A percentile compares a stretch with the other conserved stretches of the same genome.
Conservation (phyloP, 2,797 vertebrate genomes). For the Philypnodon macrostomus region DNA sequence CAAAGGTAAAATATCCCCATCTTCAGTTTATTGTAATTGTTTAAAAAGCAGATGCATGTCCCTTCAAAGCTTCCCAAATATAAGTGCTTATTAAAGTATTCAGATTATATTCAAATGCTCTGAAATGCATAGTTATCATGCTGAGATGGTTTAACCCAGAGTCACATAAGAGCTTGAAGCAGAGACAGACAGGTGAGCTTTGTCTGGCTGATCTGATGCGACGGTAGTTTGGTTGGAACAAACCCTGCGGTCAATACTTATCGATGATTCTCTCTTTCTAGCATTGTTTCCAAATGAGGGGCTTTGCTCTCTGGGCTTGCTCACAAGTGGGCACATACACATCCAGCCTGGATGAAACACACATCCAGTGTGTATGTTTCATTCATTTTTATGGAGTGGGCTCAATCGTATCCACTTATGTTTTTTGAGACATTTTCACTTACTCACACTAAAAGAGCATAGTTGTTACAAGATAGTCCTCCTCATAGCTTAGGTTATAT, state of each 20-base stretch:
- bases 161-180: no score
- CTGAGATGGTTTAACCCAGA: slow-evolving; percentile 2
- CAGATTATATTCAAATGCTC: slow-evolving; percentile 37
- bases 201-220: slow-evolving; percentile 42
- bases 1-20: no score
- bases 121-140: slow-evolving; percentile 30
- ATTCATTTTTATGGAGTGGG: neutral
- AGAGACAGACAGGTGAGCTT: slow-evolving; percentile 32
- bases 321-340: slow-evolving; percentile 12
- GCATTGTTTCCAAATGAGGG: slow-evolving; percentile 46
- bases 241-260: slow-evolving; percentile 53
- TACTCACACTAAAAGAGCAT: no score
- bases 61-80: slow-evolving; percentile 40
- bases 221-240: slow-evolving; percentile 52
- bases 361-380: slow-evolving; percentile 3
- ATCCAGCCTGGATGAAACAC: no score
- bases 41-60: slow-evolving; percentile 57
- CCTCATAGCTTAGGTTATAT: no score
- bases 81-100: slow-evolving; percentile 39
- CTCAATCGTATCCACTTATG: neutral
- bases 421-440: neutral
- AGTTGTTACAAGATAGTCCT: no score
- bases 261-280: slow-evolving; percentile 53
- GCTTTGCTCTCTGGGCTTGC: slow-evolving; percentile 48
- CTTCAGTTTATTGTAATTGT: no score